Conservation (phyloP, 2,888 invertebrate species). For the Amorpha juglandis region DNA sequence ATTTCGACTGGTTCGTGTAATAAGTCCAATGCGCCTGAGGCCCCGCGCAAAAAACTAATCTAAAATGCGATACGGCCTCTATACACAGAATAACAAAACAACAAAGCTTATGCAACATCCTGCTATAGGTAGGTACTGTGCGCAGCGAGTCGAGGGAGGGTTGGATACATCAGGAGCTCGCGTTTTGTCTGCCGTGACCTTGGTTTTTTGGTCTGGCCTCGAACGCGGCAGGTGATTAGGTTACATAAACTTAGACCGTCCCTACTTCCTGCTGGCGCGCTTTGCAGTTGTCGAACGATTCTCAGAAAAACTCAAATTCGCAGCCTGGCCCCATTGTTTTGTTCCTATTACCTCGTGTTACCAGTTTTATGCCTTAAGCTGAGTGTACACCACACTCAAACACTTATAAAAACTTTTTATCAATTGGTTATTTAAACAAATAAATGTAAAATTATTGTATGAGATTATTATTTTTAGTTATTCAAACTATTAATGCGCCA, state of each 20-base stretch:
- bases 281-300: conserved; percentile 79
- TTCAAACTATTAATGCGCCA: conserved; percentile 1
- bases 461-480: not conserved
- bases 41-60: conserved; percentile 76
- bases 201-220: conserved; percentile 68
- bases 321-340: conserved; percentile 70
- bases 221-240: conserved; percentile 81
- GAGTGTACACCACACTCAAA: conserved; percentile 9
- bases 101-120: conserved; percentile 83
- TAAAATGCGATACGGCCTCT: conserved; percentile 74
- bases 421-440: not conserved
- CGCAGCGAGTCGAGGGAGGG: conserved; percentile 62
- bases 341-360: conserved; percentile 60
- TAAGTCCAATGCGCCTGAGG: conserved; percentile 53
- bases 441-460: not conserved
- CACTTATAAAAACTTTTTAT: not conserved
- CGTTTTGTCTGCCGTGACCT: conserved; percentile 56
- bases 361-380: conserved; percentile 62
- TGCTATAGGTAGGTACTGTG: conserved; percentile 54
- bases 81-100: conserved; percentile 77
- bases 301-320: conserved; percentile 78
- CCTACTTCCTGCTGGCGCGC: conserved; percentile 81
- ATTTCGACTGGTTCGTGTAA: conserved; percentile 54
- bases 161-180: conserved; percentile 70
- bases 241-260: conserved; percentile 82